Evolutionary conservation across 2,888 invertebrate species (phyloP).

Genomic region (Rotaria magnacalcarata): DNA sequence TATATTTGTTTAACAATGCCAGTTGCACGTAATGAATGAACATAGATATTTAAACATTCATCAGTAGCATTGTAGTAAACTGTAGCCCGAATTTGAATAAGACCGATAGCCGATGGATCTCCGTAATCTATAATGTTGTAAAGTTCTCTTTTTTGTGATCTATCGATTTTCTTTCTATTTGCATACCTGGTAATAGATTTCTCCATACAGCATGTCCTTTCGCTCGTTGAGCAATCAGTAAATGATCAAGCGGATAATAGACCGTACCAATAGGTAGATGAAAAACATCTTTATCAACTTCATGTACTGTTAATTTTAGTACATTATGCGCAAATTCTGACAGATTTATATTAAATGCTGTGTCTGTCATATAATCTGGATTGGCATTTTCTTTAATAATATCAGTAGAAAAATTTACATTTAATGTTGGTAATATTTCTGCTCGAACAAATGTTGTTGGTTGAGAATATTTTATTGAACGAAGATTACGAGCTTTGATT

Average conservation of each 20-base stretch:
- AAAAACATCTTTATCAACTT: conserved; percentile 4
- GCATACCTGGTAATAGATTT: not conserved
- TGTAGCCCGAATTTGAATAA: not conserved
- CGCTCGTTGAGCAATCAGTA: not conserved
- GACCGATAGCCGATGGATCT: conserved; percentile 16
- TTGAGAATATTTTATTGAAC: not conserved
- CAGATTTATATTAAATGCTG: not conserved
- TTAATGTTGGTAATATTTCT: not conserved
- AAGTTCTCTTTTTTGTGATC: not conserved
- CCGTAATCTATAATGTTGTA: not conserved
- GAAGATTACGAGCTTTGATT: not conserved
- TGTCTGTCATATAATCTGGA: not conserved
- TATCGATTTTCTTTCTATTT: not conserved
- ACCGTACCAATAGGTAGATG: not conserved
- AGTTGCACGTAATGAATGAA: not conserved
- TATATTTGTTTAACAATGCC: not conserved
- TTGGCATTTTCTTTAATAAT: not conserved
- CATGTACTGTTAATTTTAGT: not conserved
- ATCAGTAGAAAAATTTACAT: not conserved
- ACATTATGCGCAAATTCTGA: not conserved
- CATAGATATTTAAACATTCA: not conserved
- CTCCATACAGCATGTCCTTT: not conserved
- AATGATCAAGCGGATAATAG: conserved; percentile 8
- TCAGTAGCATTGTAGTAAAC: not conserved
- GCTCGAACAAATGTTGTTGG: conserved; percentile 13